Evolutionary conservation across 2,888 invertebrate genomes (phyloP), one percentile per base, ranked within the genome.

Genomic region (Sialis fuliginosa): DNA sequence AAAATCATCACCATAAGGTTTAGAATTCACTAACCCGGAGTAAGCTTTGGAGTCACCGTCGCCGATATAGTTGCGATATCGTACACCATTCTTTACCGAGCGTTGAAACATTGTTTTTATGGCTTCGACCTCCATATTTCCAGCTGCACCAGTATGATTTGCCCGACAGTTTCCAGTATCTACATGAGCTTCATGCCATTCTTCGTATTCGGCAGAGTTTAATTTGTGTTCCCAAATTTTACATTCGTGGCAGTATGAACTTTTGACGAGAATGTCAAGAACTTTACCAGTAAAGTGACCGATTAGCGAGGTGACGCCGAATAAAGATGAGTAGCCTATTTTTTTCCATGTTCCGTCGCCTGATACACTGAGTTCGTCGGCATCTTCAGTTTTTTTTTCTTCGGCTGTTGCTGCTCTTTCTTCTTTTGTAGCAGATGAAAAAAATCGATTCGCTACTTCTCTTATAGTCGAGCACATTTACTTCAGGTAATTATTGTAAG

Each of bases 331-430:
- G 10, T 12, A 40, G 35, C 46, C 42, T 22, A 2, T 22, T 43
- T 50, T 52, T 48, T 46, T 49, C 49, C 49, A 50, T 39, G 50
- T 49, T 13, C 46, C 50, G 39, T 50, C 52, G 42, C 49, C 45
- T 7, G 53, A 55, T 32, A 54, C 54, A 51, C 34, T 54, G 8
- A 54, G 48, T 47, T 55, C 52, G 48, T 48, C 50, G 42, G 53
- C 45, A 53, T 55, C 49, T 52, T 54, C 48, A 40, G 40, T 35
- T 13, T 47, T 46, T 44, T 54, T 50, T 49, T 41, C 46, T 44
- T 49, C 43, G 39, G 39, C 42, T 33, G 42, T 43, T 49, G 37
- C 50, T 44, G 44, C 47, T 50, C 49, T 52, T 47, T 53, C 48
- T 50, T 50, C 50, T 48, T 45, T 51, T 48, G 35, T 39, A 50